Percentiles rank a stretch among this genome's conserved stretches.
These are phyloP conservation scores for Athene cunicularia DNA, from an alignment of 2,113 vertebrate species.

Conservation along the genomic window DNA sequence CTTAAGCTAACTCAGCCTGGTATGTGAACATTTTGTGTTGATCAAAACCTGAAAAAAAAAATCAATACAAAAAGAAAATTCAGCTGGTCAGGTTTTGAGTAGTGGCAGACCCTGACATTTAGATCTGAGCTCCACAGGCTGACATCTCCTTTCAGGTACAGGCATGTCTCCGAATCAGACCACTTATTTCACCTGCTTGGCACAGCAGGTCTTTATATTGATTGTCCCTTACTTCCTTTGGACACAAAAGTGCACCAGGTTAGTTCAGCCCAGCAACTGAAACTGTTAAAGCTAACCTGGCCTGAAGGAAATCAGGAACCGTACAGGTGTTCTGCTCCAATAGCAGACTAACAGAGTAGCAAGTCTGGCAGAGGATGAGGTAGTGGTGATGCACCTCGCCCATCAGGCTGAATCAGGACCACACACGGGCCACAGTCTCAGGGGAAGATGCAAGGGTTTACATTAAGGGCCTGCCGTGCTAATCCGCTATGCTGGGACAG, in stretches of 20 bases:
- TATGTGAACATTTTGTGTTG: background rate
- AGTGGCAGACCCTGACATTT: background rate
- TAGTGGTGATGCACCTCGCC: background rate
- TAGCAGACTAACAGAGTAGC: background rate
- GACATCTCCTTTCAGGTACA: background rate
- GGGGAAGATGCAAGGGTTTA: background rate
- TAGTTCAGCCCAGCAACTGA: background rate
- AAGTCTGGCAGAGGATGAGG: rapidly evolving
- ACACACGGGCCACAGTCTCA: background rate
- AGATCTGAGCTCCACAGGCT: background rate
- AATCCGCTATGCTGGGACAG: background rate
- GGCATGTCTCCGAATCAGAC: background rate
- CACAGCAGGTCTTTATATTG: background rate
- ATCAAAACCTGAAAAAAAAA: conserved; percentile 20
- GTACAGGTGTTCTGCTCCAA: background rate
- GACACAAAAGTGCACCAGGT: background rate
- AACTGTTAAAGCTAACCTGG: background rate
- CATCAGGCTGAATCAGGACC: background rate
- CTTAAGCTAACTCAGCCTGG: background rate
- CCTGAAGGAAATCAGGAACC: background rate
- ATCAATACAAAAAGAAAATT: conserved; percentile 18
- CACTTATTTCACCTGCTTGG: background rate
- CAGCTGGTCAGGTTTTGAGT: background rate
- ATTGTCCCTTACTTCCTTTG: background rate
- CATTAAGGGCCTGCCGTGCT: background rate